Evolutionary conservation across 1,140 invertebrate genomes (phyloP), one percentile per base, ranked within the genome.

Genomic region (Dendrolimus kikuchii): DNA sequence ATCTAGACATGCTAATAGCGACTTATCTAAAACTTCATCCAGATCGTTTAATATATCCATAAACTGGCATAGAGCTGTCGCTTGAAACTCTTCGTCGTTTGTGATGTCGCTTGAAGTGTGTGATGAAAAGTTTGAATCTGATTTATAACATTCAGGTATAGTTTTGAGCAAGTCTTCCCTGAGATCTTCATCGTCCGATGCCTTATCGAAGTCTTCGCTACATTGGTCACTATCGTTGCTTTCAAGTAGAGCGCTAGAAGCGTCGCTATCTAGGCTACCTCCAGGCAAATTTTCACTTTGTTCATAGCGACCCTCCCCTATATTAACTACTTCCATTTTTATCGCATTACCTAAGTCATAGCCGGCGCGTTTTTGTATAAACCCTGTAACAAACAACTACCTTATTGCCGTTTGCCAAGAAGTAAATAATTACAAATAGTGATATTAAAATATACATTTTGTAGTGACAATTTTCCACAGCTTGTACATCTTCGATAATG

Each of bases 31-130:
- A 54, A 86, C 86, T 73, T 84, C 77, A 71, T 88, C 87, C 65
- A 88, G 68, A 66, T 88, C 87, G 59, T 87, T 86, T 53, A 88
- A 75, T 62, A 88, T 87, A 69, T 88, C 81, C 86, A 88, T 86
- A 68, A 88, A 84, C 53, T 88, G 84, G 57, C 77, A 80, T 10
- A 86, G 68, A 10, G 83, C 83, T 53, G 83, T 77, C 8, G 83
- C 80, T 72, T 86, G 83, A 71, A 84, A 86, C 46, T 86, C 83
- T 46, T 84, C 83, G 62, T 83, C 76, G 55, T 79, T 78, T 76
- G 78, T 75, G 68, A 81, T 75, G 61, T 78, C 64, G 59, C 65
- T 77, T 57, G 66, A 64, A 40, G 73, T 61, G 45, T 81, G 78
- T 83, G 81, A 84, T 78, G 77, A 66, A 66, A 73, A 75, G 51